Base-by-base conservation (phyloP, 1,140 invertebrate genomes). In the Tetraneura akinire region DNA sequence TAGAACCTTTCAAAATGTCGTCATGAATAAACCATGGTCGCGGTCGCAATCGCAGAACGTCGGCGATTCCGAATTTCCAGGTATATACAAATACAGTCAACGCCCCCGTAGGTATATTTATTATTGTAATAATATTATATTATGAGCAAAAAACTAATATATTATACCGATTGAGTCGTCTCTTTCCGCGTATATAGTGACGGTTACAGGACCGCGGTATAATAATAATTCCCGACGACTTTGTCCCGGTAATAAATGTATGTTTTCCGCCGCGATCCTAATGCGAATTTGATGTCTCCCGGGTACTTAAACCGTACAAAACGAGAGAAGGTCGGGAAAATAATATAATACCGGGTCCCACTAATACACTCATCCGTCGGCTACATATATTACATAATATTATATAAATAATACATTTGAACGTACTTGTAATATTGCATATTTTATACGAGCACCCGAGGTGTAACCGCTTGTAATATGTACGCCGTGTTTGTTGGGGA, bases 21-120 rank as follows among this genome's bases (percentile, higher is more conserved):
- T 78, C 74, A 62, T 78, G 74, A 78, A 78, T 78, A 78, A 78
- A 78, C 74, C 74, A 78, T 78, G 55, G 55, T 26, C 55, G 13
- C 55, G 37, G 64, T n/a, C n/a, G 21, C n/a, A 45, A 42, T 32
- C 9, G n/a, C n/a, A n/a, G n/a, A 5, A 68, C 16, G 66, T 13
- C 1, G 66, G 37, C 0, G 5, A 3, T 6, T 6, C 9, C n/a
- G 11, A 6, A 4, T 5, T 21, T 37, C 10, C 4, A n/a, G 42
- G 37, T 45, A 47, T 21, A 6, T 0, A n/a, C n/a, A n/a, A n/a
- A n/a, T n/a, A n/a, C n/a, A n/a, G n/a, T n/a, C n/a, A n/a, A n/a
- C n/a, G n/a, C n/a, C n/a, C n/a, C 1, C 3, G 9, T 21, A 57
- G 1, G 2, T 32, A 60, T 18, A 18, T 60, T 11, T 57, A 60